Conservation (phyloP, 1,140 invertebrate genomes). For the Teleogryllus occipitalis region DNA sequence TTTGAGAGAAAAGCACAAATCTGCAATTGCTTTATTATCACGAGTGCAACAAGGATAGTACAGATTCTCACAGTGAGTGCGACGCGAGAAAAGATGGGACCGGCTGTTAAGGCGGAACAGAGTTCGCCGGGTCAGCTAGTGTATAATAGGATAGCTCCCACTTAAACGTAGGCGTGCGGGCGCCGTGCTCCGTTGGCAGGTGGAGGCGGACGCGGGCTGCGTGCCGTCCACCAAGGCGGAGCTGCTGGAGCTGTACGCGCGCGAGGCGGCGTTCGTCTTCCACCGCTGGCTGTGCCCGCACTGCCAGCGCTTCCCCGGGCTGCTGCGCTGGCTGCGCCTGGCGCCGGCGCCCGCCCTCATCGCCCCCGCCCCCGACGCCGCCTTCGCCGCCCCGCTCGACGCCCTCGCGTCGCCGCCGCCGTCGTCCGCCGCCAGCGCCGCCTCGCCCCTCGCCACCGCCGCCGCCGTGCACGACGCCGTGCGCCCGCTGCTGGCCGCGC, state of each 20-base stretch:
- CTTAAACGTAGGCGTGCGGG: too few species aligned
- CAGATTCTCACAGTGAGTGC: too few species aligned
- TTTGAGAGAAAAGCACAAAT: too few species aligned
- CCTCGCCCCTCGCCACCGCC: conserved; percentile 29
- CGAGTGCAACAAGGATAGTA: too few species aligned
- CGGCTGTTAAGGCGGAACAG: too few species aligned
- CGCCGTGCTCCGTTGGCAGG: conserved; percentile 65
- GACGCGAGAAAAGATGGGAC: too few species aligned
- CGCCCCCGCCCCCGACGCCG: too few species aligned
- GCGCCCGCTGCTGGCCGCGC: conserved; percentile 54
- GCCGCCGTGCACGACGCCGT: conserved; percentile 55
- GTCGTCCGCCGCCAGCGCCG: neutral
- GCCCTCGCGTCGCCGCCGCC: neutral
- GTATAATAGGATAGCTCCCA: too few species aligned
- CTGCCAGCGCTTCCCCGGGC: conserved; percentile 68
- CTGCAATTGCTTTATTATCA: too few species aligned
- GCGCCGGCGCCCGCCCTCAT: conserved; percentile 36
- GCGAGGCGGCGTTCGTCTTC: conserved; percentile 42
- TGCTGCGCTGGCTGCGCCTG: conserved; percentile 54
- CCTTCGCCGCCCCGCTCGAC: neutral
- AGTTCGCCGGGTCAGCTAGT: too few species aligned
- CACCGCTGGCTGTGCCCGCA: conserved; percentile 55
- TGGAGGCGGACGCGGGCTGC: conserved; percentile 46
- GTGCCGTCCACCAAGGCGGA: conserved; percentile 50
- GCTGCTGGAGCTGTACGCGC: conserved; percentile 38